These are phyloP conservation scores for Gobionotothen gibberifrons DNA, from an alignment of 2,797 vertebrate genomes.

Conservation along the genomic window DNA sequence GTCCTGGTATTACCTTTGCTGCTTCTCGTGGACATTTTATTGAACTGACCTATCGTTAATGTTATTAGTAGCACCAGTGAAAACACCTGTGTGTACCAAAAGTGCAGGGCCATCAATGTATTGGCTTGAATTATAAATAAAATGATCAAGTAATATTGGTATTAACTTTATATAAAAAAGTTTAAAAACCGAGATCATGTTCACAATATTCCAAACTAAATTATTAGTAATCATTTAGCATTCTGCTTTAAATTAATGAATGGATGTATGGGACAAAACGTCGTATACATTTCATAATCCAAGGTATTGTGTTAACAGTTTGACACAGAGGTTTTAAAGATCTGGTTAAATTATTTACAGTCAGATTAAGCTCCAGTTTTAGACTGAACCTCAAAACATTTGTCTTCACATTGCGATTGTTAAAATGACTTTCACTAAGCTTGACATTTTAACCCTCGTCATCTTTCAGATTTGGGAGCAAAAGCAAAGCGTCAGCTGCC, in stretches of 20 bases:
- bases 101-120: background rate
- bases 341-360: background rate
- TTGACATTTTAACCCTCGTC: background rate
- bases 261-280: too few relatives aligned
- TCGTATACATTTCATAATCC: background rate
- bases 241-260: too few relatives aligned
- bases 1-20: background rate
- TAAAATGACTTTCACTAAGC: background rate
- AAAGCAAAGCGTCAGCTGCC: constrained; percentile 85
- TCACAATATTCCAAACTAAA: too few relatives aligned
- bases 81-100: background rate
- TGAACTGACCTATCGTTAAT: background rate
- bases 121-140: background rate
- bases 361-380: background rate
- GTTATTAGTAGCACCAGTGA: background rate
- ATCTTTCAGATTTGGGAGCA: constrained; percentile 89
- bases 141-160: too few relatives aligned
- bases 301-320: background rate
- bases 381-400: background rate
- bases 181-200: too few relatives aligned
- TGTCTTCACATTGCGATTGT: background rate
- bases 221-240: too few relatives aligned
- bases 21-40: background rate
- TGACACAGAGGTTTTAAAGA: background rate
- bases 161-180: too few relatives aligned